Evolutionary conservation across 2,113 vertebrate genomes (phyloP), one percentile per base, ranked within the genome.

Genomic region (Puffinus mauretanicus): DNA sequence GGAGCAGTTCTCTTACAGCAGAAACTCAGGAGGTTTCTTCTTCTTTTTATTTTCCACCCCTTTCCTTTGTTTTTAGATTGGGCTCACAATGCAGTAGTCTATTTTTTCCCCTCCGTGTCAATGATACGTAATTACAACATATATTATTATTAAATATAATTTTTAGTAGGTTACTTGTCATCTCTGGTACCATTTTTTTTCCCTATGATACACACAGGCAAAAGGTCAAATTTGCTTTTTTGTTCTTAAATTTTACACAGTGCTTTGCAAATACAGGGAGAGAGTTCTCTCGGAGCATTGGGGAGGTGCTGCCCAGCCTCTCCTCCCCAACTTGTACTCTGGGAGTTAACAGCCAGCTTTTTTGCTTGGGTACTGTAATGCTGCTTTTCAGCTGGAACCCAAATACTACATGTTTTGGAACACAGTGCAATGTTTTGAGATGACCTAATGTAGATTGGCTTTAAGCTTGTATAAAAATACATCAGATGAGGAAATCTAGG

Each of bases 1-100:
- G 0, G 51, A 75, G 29, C 36, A 0, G 0, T 62, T 32, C 9
- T 72, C 54, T 51, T 36, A 4, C 26, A 29, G 38, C 8, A 70
- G 62, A 54, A 71, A 71, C 16, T 75, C 10, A 1, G 5, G 30
- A 29, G 1, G 3, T 7, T 66, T 77, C 77, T 38, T 61, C 22
- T 80, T 24, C 22, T 42, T 42, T 34, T 57, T 58, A 25, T 27
- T 65, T 66, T 30, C 29, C 18, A 21, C 13, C 8, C 9, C 36
- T 21, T 26, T 44, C 36, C 61, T 92, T 46, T 44, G 4, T 7
- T 19, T 77, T 58, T 52, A 80, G 7, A 18, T 55, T 65, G 69
- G 21, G 4, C 34, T 44, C 18, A 57, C 44, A 61, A 12, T 36
- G 36, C n/a, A 40, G 32, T 15, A n/a, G 19, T 49, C 5, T 27